Evolutionary conservation across 2,888 invertebrate species (phyloP).

Genomic region (Agrotis puta): DNA sequence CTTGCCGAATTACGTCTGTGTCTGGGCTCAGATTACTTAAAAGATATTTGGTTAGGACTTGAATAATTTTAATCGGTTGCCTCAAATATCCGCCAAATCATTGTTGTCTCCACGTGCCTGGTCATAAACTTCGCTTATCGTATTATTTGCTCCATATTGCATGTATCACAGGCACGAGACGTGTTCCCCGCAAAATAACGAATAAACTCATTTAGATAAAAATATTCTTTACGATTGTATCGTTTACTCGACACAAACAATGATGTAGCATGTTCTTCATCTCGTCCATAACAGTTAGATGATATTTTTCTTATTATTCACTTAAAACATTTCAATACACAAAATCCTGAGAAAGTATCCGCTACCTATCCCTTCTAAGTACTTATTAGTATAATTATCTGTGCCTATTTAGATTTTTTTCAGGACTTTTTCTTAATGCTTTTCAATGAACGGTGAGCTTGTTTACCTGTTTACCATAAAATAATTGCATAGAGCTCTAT

Average conservation of each 20-base stretch:
- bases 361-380: too few species aligned
- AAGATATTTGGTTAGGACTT: too few species aligned
- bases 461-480: too few species aligned
- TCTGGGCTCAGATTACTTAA: too few species aligned
- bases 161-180: background rate
- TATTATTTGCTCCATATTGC: background rate
- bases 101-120: background rate
- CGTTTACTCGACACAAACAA: background rate
- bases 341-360: background rate
- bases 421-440: too few species aligned
- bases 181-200: slow-evolving; percentile 13
- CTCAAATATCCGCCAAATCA: background rate
- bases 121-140: background rate
- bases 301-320: background rate
- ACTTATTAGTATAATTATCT: too few species aligned
- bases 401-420: background rate
- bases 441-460: background rate
- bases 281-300: background rate
- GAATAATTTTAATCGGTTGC: background rate
- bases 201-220: slow-evolving; percentile 27
- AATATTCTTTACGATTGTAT: slow-evolving; percentile 8
- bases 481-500: too few species aligned
- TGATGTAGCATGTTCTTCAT: slow-evolving; percentile 5
- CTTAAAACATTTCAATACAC: background rate
- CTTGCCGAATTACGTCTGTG: too few species aligned